Evolutionary conservation across 2,797 vertebrate genomes (phyloP), one percentile per base, ranked within the genome.

Genomic region (Pachyuromys duprasi): DNA sequence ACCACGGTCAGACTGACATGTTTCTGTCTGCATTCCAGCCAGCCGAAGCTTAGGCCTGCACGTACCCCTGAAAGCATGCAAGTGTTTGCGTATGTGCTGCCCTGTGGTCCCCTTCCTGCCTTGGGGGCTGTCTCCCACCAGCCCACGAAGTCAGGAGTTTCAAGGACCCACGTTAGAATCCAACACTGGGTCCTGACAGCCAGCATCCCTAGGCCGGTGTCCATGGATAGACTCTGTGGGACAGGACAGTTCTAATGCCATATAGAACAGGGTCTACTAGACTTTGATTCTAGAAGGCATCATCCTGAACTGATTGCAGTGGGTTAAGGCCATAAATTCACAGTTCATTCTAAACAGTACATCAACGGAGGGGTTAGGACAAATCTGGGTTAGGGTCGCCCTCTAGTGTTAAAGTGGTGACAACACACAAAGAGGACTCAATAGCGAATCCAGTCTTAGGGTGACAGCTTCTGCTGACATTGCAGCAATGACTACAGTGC

Each of bases 361-460:
- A 26, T 15, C 39, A 45, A 5, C 31, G 9, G 62, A 90, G 13
- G 24, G 57, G 18, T 86, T 79, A 14, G 49, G 42, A 62, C 39
- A 94, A 90, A 86, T 28, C 53, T 90, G 81, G 72, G 80, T 70
- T 84, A 76, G 70, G 45, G n/a, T 90, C 81, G 88, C 81, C 93
- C 93, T 94, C 93, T 94, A 86, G 93, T 90, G 80, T 82, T 94
- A 26, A 90, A 45, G 78, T 5, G 15, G 39, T 62, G 42, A 39
- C 39, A 90, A 12, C 5, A 62, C 36, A 82, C 49, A 60, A 78
- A n/a, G 49, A 62, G 5, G 5, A 31, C 22, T 76, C 28, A 17
- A 2, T 49, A n/a, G n/a, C 87, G 69, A 84, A 60, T 80, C 36
- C 63, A 39, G 62, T 31, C 33, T 76, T 55, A 69, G 72, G 39